Evolutionary conservation across 2,888 invertebrate species (phyloP).

Genomic region (Morinoia aosen): DNA sequence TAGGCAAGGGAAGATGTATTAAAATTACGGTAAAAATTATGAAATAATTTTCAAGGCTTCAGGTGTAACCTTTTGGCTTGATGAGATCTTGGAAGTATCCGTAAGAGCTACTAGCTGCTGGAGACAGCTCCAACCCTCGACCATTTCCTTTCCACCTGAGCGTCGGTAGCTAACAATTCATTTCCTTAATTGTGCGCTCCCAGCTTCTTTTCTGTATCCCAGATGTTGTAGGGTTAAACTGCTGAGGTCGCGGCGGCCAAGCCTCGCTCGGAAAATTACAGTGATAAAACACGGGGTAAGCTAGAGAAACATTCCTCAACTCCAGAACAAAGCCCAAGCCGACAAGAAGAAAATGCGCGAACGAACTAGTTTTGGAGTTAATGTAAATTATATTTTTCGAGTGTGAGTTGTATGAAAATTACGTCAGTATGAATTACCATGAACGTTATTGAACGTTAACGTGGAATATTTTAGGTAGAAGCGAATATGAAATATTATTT

Average conservation of each 20-base stretch:
- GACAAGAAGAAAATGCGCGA: not conserved
- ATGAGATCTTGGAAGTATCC: not conserved
- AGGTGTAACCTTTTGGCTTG: not conserved
- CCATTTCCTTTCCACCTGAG: conserved; percentile 34
- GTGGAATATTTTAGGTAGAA: not conserved
- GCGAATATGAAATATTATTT: not conserved
- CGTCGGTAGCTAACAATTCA: conserved; percentile 52
- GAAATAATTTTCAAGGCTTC: not conserved
- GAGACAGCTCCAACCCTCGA: not conserved
- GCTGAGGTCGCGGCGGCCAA: not conserved
- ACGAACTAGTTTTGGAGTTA: not conserved
- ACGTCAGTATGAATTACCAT: not conserved
- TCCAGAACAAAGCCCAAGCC: not conserved
- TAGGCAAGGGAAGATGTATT: not conserved
- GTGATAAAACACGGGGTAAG: not conserved
- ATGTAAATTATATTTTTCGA: not conserved
- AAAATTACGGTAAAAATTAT: not conserved
- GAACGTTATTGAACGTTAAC: not conserved
- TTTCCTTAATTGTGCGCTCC: conserved; percentile 37
- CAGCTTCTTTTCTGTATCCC: conserved; percentile 33
- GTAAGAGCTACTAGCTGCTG: not conserved
- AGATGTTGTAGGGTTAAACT: conserved; percentile 46
- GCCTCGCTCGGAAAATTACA: not conserved
- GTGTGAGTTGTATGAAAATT: not conserved
- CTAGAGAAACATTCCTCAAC: not conserved